Percentiles rank a stretch among this genome's conserved stretches.
Conservation (phyloP, 2,888 invertebrate genomes). For the Lithophane leautieri region DNA sequence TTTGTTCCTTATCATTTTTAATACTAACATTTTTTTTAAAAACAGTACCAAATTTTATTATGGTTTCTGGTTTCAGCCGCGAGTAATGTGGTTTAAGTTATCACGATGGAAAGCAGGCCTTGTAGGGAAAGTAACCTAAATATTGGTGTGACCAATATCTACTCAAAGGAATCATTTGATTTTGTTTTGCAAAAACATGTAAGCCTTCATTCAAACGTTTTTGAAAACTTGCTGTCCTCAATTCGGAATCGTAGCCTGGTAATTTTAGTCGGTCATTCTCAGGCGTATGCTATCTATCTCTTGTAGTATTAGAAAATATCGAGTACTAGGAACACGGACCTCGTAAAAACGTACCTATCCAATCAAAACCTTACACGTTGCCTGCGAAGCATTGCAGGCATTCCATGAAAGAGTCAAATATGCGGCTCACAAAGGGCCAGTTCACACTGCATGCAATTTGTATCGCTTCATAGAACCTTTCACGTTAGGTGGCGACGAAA, state of each 20-base stretch:
- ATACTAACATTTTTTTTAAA: background rate
- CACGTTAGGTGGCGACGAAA: slow-evolving; percentile 32
- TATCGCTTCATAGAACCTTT: slow-evolving; percentile 49
- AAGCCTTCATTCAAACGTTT: background rate
- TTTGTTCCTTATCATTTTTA: background rate
- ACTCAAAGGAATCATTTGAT: background rate
- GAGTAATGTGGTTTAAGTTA: background rate
- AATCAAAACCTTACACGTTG: slow-evolving; percentile 19
- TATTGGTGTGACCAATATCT: background rate
- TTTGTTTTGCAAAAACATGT: too few species aligned
- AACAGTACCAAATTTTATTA: too few species aligned
- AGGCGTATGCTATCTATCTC: background rate
- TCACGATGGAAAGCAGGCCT: background rate
- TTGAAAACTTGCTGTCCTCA: background rate
- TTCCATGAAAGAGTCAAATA: slow-evolving; percentile 38
- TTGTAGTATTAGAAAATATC: background rate
- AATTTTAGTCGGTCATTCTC: background rate
- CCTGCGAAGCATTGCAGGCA: slow-evolving; percentile 6
- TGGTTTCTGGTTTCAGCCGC: background rate
- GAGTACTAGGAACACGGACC: background rate
- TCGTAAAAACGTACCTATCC: slow-evolving; percentile 11
- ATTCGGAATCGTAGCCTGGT: too few species aligned
- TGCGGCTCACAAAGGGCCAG: slow-evolving; percentile 42
- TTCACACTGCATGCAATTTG: slow-evolving; percentile 54
- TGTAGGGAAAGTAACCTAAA: background rate